Base-by-base conservation (phyloP, 2,888 invertebrate species). In the Ophioninae sp. region DNA sequence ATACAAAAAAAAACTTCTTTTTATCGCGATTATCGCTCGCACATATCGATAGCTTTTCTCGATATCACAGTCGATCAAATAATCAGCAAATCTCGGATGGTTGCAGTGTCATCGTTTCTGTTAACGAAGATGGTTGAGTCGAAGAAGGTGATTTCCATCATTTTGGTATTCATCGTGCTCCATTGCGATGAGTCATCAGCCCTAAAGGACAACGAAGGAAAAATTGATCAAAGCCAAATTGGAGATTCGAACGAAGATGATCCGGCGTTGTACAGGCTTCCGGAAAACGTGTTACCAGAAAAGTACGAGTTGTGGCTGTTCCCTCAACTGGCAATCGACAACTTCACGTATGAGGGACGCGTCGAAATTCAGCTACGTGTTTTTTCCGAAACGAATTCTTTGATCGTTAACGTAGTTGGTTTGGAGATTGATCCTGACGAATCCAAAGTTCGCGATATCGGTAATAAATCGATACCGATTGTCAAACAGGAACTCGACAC, bases 381-480 rank as follows among this genome's bases (percentile, higher is more conserved):
- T 0, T 56, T 86, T 0, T 65, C 84, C 0, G 78, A 77, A 5
- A 94, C 94, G 0, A 86, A 87, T 22, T 87, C 89, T 17, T 92
- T 95, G 0, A 90, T 93, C 0, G 76, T 95, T 0, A 94, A 95
- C 68, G 93, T 94, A 6, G 93, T 94, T 92, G 93, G 90, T n/a
- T 91, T 94, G 87, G 78, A 81, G 0, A 93, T 95, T 8, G 44
- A 74, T 1, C n/a, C 67, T n/a, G 78, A 88, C 0, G 81, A 79
- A 8, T 75, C 88, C 0, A 9, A 44, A 58, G 51, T 81, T 7
- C 13, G 10, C 2, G 37, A 23, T 1, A 73, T 72, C 23, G 37
- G 71, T 0, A 74, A 61, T 6, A 37, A 44, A 23, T 68, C 22
- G 13, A 44, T 85, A 17, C 10, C 67, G 5, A 88, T 91, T 20